Conservation (phyloP, 2,797 vertebrate genomes). For the Florisuga fusca region DNA sequence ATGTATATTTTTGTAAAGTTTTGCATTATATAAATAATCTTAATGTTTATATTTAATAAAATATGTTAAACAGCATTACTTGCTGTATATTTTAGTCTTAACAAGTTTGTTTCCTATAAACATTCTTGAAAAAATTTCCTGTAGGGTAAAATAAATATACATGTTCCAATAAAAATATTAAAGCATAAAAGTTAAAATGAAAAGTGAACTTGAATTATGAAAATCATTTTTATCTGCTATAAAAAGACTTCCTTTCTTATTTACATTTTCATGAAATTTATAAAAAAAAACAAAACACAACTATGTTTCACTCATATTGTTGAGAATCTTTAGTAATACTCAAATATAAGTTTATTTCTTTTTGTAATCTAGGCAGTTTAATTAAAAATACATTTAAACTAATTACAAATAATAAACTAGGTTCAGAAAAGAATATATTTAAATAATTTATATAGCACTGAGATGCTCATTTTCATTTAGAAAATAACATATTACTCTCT, state of each 20-base stretch:
- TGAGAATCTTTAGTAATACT: slow-evolving; percentile 60
- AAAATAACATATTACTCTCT: slow-evolving; percentile 59
- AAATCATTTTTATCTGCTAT: slow-evolving; percentile 75
- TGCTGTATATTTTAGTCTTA: slow-evolving; percentile 92
- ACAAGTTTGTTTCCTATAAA: slow-evolving; percentile 84
- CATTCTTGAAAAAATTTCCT: slow-evolving; percentile 86
- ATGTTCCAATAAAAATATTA: slow-evolving; percentile 86
- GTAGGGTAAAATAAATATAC: slow-evolving; percentile 94
- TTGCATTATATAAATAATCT: slow-evolving; percentile 86
- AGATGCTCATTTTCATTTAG: slow-evolving; percentile 66
- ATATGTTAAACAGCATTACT: slow-evolving; percentile 89
- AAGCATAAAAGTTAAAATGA: slow-evolving; percentile 83
- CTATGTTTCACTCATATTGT: slow-evolving; percentile 25
- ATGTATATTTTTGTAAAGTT: slow-evolving; percentile 87
- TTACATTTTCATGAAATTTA: slow-evolving; percentile 70
- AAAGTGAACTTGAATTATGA: slow-evolving; percentile 84
- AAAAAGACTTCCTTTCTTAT: slow-evolving; percentile 71
- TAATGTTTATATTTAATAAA: slow-evolving; percentile 90
- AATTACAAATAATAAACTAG: slow-evolving; percentile 61
- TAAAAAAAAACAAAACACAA: slow-evolving; percentile 1
- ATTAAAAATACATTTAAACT: slow-evolving; percentile 67
- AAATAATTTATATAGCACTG: slow-evolving; percentile 44
- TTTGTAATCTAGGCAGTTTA: slow-evolving; percentile 48
- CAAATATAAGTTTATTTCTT: slow-evolving; percentile 64
- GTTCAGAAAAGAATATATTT: slow-evolving; percentile 56